Evolutionary conservation across 1,140 invertebrate genomes (phyloP).

Genomic region (Mya arenaria): DNA sequence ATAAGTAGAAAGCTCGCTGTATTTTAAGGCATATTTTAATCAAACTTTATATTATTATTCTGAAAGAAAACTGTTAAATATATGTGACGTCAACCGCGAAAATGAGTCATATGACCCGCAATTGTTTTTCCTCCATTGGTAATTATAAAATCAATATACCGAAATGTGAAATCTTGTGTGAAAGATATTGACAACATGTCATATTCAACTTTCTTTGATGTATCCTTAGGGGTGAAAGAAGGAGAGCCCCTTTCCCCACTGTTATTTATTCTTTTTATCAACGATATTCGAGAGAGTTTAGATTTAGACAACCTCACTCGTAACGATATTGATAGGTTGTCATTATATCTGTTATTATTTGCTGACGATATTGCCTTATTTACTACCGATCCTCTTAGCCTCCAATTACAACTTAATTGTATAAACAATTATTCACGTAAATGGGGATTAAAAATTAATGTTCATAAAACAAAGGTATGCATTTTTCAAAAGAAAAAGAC

Average conservation of each 20-base stretch:
- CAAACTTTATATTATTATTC: no score
- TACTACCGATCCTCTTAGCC: constrained; percentile 16
- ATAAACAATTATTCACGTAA: not conserved
- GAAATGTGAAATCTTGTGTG: constrained; percentile 47
- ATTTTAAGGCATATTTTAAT: no score
- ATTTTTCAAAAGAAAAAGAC: constrained; percentile 10
- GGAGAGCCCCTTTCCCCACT: constrained; percentile 54
- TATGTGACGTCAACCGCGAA: no score
- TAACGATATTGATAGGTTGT: constrained; percentile 13
- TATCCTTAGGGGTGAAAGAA: constrained; percentile 40
- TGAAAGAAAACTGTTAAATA: no score
- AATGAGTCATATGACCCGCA: no score
- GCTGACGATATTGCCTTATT: constrained; percentile 47
- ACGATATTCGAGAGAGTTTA: constrained; percentile 35
- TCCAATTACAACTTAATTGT: constrained; percentile 11
- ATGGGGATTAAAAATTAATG: constrained; percentile 20
- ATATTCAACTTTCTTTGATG: constrained; percentile 42
- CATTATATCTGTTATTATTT: constrained; percentile 39
- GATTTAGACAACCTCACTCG: not conserved
- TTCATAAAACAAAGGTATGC: constrained; percentile 18
- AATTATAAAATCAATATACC: constrained; percentile 44
- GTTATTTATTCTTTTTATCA: constrained; percentile 54
- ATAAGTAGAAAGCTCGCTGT: no score
- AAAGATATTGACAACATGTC: constrained; percentile 11
- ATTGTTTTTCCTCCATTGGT: no score